Evolutionary conservation across 2,797 vertebrate species (phyloP).

Genomic region (Meda fulgida): DNA sequence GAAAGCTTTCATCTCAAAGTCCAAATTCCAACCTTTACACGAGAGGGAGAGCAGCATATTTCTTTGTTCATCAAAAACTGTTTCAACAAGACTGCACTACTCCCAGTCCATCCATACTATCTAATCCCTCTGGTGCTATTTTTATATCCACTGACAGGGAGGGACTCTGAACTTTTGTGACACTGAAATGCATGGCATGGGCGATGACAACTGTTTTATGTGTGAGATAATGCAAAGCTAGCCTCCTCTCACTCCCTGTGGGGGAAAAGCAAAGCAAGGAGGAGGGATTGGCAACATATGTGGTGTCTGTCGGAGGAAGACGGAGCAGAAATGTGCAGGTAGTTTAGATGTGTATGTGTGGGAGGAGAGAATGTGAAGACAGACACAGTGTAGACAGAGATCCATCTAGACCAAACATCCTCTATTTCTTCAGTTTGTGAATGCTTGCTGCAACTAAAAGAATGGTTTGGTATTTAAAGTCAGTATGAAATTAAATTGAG

Average conservation of each 20-base stretch:
- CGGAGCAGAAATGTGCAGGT: background rate
- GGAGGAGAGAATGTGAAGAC: background rate
- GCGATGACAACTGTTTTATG: conserved; percentile 38
- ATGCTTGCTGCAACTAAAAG: background rate
- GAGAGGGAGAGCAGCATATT: conserved; percentile 15
- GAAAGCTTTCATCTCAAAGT: conserved; percentile 53
- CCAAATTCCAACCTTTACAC: conserved; percentile 33
- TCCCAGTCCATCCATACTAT: background rate
- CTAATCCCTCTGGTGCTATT: conserved; percentile 40
- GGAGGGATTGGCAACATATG: conserved; percentile 23
- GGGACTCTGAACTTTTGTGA: conserved; percentile 45
- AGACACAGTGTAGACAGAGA: background rate
- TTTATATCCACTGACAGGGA: conserved; percentile 48
- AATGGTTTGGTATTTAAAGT: conserved; percentile 15
- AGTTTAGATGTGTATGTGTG: background rate
- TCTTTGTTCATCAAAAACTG: conserved; percentile 36
- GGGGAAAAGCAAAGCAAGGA: conserved; percentile 25
- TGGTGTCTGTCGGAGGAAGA: background rate
- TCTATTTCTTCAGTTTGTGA: background rate
- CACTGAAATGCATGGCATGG: conserved; percentile 39
- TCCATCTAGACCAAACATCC: background rate
- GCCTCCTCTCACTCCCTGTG: conserved; percentile 16
- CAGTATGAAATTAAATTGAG: background rate
- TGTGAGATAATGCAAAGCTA: conserved; percentile 32
- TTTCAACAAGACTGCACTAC: background rate